Evolutionary conservation across 2,113 vertebrate genomes (phyloP).

Genomic region (Sapayoa aenigma): DNA sequence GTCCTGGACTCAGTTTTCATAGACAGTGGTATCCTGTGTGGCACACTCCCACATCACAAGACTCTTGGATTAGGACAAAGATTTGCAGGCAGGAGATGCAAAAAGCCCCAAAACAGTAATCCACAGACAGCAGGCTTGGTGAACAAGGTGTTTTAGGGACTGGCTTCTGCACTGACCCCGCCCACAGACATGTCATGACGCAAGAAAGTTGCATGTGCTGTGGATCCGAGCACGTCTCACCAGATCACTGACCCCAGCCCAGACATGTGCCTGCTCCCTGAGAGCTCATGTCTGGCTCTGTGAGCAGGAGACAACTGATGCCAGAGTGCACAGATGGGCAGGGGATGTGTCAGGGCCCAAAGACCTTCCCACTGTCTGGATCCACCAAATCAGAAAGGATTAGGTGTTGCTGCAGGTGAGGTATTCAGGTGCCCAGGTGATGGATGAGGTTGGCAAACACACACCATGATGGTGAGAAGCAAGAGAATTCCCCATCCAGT

Average conservation of each 20-base stretch:
- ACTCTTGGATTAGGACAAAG: not conserved
- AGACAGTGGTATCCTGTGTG: not conserved
- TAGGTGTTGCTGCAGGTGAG: not conserved
- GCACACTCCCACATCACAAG: not conserved
- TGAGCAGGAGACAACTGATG: not conserved
- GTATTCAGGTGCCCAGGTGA: not conserved
- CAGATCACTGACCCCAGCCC: not conserved
- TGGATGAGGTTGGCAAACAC: not conserved
- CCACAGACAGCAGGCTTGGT: not conserved
- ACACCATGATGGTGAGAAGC: not conserved
- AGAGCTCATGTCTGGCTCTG: not conserved
- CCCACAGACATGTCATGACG: not conserved
- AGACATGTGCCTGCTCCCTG: rapidly evolving
- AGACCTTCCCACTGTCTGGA: not conserved
- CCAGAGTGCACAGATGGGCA: not conserved
- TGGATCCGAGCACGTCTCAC: not conserved
- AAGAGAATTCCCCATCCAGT: not conserved
- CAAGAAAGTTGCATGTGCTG: not conserved
- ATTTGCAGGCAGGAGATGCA: not conserved
- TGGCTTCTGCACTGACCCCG: not conserved
- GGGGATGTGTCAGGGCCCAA: not conserved
- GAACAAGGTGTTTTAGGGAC: not conserved
- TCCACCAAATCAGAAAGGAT: not conserved
- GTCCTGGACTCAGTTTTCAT: not conserved
- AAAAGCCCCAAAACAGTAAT: not conserved